These are phyloP conservation scores for Heliconius cydno DNA, from an alignment of 2,888 invertebrate genomes.

Conservation along the genomic window DNA sequence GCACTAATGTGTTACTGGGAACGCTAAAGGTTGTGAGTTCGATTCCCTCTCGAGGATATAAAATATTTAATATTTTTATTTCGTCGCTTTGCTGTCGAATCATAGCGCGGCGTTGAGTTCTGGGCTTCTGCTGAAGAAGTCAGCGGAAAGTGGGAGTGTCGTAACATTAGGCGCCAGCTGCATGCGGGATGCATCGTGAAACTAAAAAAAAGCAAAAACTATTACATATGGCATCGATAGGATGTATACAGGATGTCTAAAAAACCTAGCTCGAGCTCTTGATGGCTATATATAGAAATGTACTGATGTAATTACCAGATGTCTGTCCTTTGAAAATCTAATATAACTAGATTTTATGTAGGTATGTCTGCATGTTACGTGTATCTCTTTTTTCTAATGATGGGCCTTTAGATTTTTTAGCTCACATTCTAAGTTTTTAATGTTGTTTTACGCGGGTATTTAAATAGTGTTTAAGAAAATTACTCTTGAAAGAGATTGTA, in stretches of 20 bases:
- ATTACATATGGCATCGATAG: constrained; percentile 16
- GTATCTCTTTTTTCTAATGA: neutral
- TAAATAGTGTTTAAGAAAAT: neutral
- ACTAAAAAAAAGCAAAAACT: neutral
- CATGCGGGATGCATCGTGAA: too few relatives aligned
- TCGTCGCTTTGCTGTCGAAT: too few relatives aligned
- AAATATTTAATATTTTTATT: too few relatives aligned
- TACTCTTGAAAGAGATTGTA: too few relatives aligned
- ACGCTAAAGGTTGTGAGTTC: too few relatives aligned
- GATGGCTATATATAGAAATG: constrained; percentile 15
- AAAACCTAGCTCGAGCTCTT: constrained; percentile 12
- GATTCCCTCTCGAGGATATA: too few relatives aligned
- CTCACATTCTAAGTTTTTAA: neutral
- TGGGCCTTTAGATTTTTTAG: neutral
- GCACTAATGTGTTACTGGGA: too few relatives aligned
- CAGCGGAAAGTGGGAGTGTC: too few relatives aligned
- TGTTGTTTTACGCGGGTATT: neutral
- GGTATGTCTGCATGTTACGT: neutral
- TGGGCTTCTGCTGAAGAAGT: too few relatives aligned
- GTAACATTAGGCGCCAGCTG: too few relatives aligned
- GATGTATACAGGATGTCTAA: constrained; percentile 12
- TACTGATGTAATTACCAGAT: constrained; percentile 11
- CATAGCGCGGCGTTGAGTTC: too few relatives aligned
- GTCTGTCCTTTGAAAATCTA: constrained; percentile 14
- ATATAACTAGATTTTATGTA: constrained; percentile 8